phyloP scores from a whole-genome alignment of 1,140 invertebrate genomes.

The Drosophila serrata region DNA sequence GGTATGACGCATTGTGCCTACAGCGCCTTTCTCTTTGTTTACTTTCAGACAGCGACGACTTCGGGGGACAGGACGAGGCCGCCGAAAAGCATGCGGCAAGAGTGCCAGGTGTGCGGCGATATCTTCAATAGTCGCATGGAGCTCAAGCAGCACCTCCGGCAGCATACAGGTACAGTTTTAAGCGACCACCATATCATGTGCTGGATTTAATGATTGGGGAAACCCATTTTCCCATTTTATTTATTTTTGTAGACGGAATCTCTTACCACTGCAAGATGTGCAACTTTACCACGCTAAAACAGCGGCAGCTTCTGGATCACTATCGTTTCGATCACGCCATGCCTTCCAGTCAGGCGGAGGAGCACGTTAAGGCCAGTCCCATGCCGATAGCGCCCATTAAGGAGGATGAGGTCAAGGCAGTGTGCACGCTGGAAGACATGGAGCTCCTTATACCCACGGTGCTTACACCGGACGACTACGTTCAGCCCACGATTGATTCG shows the following conservation, averaged over 20 bases:
- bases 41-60: neutral
- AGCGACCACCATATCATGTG: neutral
- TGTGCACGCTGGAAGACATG: constrained; percentile 68
- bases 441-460: constrained; percentile 68
- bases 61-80: constrained; percentile 7
- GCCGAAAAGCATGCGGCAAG: constrained; percentile 39
- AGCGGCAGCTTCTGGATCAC: constrained; percentile 56
- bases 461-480: constrained; percentile 65
- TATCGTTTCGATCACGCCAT: constrained; percentile 49
- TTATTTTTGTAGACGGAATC: constrained; percentile 48
- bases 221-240: neutral
- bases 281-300: constrained; percentile 60
- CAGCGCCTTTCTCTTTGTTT: constrained; percentile 4
- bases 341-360: constrained; percentile 44
- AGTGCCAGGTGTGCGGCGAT: constrained; percentile 66
- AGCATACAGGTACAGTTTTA: constrained; percentile 62
- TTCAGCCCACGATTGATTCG: constrained; percentile 45
- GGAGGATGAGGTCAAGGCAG: constrained; percentile 37
- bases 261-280: constrained; percentile 66
- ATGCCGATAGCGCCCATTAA: neutral
- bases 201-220: neutral
- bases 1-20: constrained; percentile 2
- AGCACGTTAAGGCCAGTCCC: constrained; percentile 48
- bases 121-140: constrained; percentile 61
- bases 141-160: constrained; percentile 71